Base-by-base conservation (phyloP, 1,140 invertebrate species). In the Calephelis virginiensis region DNA sequence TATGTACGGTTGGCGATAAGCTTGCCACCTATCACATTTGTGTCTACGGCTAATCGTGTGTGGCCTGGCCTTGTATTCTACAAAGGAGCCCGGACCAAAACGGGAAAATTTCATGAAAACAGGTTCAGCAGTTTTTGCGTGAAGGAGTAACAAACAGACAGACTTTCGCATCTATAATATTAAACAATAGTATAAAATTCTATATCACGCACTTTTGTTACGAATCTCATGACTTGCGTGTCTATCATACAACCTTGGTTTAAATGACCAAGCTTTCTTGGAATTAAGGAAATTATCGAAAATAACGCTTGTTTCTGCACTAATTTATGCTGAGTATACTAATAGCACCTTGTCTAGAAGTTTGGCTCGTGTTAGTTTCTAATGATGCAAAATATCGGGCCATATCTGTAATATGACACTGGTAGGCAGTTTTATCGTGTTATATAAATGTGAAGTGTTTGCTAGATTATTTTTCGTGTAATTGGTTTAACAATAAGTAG, bases 251-350 rank as follows among this genome's bases (percentile, higher is more conserved):
- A 50, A 50, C 43, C 37, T 64, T 43, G 53, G 43, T 73, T 72
- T 74, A 72, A 67, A 74, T 81, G 77, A 83, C 75, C 59, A 64
- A 47, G 76, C 68, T 77, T 85, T 85, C 82, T 69, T 71, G 73
- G 77, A 81, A 83, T 74, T 79, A 76, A 73, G 78, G 74, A 81
- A 77, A 79, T 61, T 73, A 76, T 77, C 69, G 76, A 74, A 76
- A 79, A 79, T 69, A 59, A 69, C 71, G 68, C 61, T 71, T 76
- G 66, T 76, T 69, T 77, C 69, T 68, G 76, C 66, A 61, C 64
- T 65, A 66, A 70, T 66, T 76, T 14, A 65, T 10, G 78, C 77
- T 83, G 78, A 77, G 69, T 59, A 43, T 56, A 73, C 69, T 70
- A 71, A 77, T 75, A 76, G 72, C 61, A 77, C 62, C 63, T 69